These are phyloP conservation scores for Lapara coniferarum DNA, from an alignment of 2,888 invertebrate species.

Conservation along the genomic window DNA sequence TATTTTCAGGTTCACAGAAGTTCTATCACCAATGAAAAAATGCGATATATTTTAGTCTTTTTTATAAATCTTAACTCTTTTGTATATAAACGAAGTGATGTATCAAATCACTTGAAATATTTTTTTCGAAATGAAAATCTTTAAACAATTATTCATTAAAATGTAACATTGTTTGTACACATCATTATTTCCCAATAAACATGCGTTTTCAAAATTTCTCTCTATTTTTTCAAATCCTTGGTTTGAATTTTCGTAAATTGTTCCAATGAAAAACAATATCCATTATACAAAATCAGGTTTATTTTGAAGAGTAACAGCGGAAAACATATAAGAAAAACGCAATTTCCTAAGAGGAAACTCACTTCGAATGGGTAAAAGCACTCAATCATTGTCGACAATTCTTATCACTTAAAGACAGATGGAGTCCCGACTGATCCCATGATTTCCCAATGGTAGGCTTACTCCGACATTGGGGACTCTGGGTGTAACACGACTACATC, in stretches of 20 bases:
- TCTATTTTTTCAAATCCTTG: not conserved
- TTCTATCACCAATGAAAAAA: constrained; percentile 1
- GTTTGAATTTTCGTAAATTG: too few species aligned
- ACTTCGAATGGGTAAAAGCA: constrained; percentile 31
- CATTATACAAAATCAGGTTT: too few species aligned
- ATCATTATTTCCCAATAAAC: constrained; percentile 5
- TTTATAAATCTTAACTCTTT: not conserved
- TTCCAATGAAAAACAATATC: not conserved
- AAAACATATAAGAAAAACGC: constrained; percentile 24
- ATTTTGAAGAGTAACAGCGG: not conserved
- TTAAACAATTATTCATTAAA: not conserved
- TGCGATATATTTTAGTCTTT: not conserved
- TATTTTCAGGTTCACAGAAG: not conserved
- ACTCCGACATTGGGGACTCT: constrained; percentile 21
- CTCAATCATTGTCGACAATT: constrained; percentile 50
- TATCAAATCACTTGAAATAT: constrained; percentile 11
- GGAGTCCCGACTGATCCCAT: constrained; percentile 37
- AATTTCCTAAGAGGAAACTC: constrained; percentile 32
- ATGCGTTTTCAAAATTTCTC: constrained; percentile 14
- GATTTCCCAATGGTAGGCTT: constrained; percentile 46
- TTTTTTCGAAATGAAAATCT: constrained; percentile 10
- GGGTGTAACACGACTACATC: constrained; percentile 13
- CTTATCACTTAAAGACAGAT: constrained; percentile 52
- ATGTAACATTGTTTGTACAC: constrained; percentile 15
- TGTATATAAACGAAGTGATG: constrained; percentile 21